Evolutionary conservation across 2,797 vertebrate genomes (phyloP).

Genomic region (Hybognathus amarus): DNA sequence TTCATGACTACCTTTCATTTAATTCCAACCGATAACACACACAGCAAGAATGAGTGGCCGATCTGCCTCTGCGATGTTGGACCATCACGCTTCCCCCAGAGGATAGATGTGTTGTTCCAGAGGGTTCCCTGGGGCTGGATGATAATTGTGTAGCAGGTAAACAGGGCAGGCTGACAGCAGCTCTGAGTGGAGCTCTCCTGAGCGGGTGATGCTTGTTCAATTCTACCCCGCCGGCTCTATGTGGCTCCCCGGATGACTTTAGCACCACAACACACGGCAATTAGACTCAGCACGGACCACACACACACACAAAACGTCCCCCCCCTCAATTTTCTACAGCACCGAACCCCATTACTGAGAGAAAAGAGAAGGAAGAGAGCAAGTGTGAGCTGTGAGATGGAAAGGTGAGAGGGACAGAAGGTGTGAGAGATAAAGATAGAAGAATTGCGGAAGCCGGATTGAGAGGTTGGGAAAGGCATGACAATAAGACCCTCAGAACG

Average conservation of each 20-base stretch:
- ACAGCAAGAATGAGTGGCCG: neutral
- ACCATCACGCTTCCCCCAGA: conserved; percentile 30
- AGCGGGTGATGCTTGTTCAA: conserved; percentile 81
- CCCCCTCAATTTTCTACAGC: conserved; percentile 44
- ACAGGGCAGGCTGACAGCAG: conserved; percentile 73
- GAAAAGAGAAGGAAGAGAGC: conserved; percentile 50
- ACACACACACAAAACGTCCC: neutral
- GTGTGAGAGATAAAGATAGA: conserved; percentile 38
- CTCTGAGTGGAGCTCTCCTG: conserved; percentile 78
- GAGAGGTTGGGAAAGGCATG: conserved; percentile 24
- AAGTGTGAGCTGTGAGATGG: conserved; percentile 11
- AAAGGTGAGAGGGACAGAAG: conserved; percentile 27
- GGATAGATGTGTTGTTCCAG: conserved; percentile 21
- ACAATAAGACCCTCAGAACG: conserved; percentile 28
- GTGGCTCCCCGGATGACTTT: conserved; percentile 61
- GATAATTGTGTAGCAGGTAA: conserved; percentile 77
- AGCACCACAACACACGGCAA: conserved; percentile 69
- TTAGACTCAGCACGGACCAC: conserved; percentile 64
- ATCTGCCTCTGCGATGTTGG: neutral
- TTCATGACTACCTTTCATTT: conserved; percentile 2
- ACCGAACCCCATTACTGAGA: conserved; percentile 43
- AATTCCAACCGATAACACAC: neutral
- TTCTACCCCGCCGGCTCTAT: conserved; percentile 66
- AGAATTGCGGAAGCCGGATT: neutral
- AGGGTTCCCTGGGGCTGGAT: conserved; percentile 62